Evolutionary conservation across 2,888 invertebrate genomes (phyloP), one percentile per base, ranked within the genome.

Genomic region (Cremastinae sp.): DNA sequence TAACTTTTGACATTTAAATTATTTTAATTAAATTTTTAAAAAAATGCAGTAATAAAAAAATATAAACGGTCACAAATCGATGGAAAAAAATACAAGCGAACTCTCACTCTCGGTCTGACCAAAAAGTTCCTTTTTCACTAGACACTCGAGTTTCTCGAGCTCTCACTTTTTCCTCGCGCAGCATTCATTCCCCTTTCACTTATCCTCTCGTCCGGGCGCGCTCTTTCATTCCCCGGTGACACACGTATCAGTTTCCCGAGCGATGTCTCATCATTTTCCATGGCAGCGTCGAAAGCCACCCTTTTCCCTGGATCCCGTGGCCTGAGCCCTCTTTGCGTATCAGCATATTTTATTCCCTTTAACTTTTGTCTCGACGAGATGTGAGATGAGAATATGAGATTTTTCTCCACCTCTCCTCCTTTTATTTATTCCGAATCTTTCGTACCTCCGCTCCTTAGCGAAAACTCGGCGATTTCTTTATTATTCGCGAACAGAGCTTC

Each of bases 61-160:
- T 8, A 41, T n/a, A 2, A 9, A 9, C 41, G 41, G 12, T 9
- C 41, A 2, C 2, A n/a, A 41, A 41, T 41, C 41, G 41, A 41
- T 12, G 4, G 12, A 41, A 12, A 41, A 41, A 41, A 2, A 12
- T 37, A n/a, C 4, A 41, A 41, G 9, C 41, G 41, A 41, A 7
- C 14, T 75, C 78, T 72, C 74, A 76, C 69, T 75, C 75, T 51
- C 68, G 70, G 51, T 74, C 77, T 79, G 77, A 78, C 70, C 75
- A 45, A 55, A 45, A 22, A 45, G 18, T 51, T 55, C 43, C 58
- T 70, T 70, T 75, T 77, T 59, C 10, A 75, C 73, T 75, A 39
- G 49, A 61, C n/a, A 53, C 59, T 53, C 70, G 59, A 47, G 53
- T 70, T 59, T 59, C 58, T 28, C 64, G 35, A 64, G 64, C 35